Percentiles rank a stretch among this genome's conserved stretches.
phyloP scores from a whole-genome alignment of 2,888 invertebrate genomes.

The Drosophila bunnanda region DNA sequence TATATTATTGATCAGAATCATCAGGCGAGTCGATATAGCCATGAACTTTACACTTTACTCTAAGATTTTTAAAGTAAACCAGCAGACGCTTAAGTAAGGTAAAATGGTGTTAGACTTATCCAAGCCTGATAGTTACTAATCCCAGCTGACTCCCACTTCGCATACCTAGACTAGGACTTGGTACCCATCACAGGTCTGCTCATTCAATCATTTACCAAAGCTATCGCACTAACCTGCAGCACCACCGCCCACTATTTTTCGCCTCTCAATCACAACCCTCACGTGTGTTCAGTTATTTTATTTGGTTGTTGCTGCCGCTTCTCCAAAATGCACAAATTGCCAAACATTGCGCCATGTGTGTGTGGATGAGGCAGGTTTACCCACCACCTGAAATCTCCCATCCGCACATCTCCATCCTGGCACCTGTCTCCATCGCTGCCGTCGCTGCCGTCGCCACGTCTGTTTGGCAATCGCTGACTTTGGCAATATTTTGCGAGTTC shows the following conservation, averaged over 20 bases:
- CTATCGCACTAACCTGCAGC: constrained; percentile 5
- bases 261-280: constrained; percentile 36
- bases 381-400: constrained; percentile 29
- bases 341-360: constrained; percentile 72
- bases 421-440: constrained; percentile 7
- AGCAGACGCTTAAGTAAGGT: no score
- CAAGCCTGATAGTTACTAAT: not conserved
- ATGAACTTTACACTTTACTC: no score
- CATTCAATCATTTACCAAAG: constrained; percentile 26
- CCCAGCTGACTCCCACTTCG: not conserved
- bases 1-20: no score
- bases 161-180: not conserved
- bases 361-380: constrained; percentile 65
- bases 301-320: constrained; percentile 47
- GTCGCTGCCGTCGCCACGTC: constrained; percentile 13
- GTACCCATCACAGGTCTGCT: constrained; percentile 4
- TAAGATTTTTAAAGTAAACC: no score
- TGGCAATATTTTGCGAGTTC: constrained; percentile 63
- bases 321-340: constrained; percentile 70
- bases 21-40: no score
- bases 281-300: constrained; percentile 46
- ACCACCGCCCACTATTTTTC: constrained; percentile 5
- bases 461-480: constrained; percentile 55
- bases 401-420: constrained; percentile 13
- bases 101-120: no score